Evolutionary conservation across 2,888 invertebrate genomes (phyloP), one percentile per base, ranked within the genome.

Genomic region (Sinotaia quadrata): DNA sequence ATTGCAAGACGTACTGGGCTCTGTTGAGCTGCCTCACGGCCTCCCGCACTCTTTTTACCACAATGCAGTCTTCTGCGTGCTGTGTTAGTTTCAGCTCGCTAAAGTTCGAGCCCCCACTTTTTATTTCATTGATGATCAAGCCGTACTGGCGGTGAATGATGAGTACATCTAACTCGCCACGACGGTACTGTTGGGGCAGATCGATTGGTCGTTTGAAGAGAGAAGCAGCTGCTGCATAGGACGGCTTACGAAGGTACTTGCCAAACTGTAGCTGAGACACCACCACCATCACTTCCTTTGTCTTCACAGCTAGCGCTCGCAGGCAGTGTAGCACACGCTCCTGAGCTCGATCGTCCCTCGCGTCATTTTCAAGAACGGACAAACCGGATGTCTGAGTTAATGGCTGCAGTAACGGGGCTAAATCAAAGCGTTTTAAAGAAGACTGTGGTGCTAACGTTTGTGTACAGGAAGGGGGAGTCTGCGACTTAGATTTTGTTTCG

Each of bases 141-240:
- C 52, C 52, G 52, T 52, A 27, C 52, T 5, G 15, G 5, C 52
- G 10, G 52, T 52, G 52, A 5, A 52, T 21, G 52, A 52, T 27
- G 27, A 52, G 52, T 7, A 52, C 52, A 31, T 52, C 52, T 8
- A 52, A 52, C 29, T 52, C 52, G 5, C 52, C 52, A 18, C 27
- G 27, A 18, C 27, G 52, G 27, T 24, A 18, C 29, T 21, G 4
- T 3, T 4, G 52, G 12, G 8, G 8, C 52, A 52, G 15, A 5
- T 27, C 18, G 27, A 27, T 31, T 5, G 52, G 15, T 24, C 52
- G 24, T 3, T 5, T 27, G 29, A 52, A 31, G 4, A 52, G 52
- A 31, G 52, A 8, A 31, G 18, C 10, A 52, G 52, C 52, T 7
- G 52, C 52, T 4, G 15, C 27, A 31, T 4, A 5, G 52, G 31